Evolutionary conservation across 2,797 vertebrate genomes (phyloP), one percentile per base, ranked within the genome.

Genomic region (Hipposideros larvatus): DNA sequence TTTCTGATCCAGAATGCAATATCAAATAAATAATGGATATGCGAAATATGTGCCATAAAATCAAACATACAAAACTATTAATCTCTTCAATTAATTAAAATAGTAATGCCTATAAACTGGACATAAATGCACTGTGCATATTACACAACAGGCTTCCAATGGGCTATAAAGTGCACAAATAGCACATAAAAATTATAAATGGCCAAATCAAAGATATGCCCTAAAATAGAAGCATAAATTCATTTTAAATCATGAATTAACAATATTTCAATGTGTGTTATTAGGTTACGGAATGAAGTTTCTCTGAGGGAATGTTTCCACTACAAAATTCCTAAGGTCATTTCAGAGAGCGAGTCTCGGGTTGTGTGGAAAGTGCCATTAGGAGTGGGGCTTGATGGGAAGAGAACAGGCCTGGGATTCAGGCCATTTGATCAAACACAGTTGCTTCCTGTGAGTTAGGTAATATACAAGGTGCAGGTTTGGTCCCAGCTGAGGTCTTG

Each of bases 71-170:
- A 74, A 89, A 96, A 93, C 90, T 63, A 65, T 97, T 96, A 96
- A 87, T 84, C 84, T 97, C 86, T 83, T 94, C 84, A 83, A 86
- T 97, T 92, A 98, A 96, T 92, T 97, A 75, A 93, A 90, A 92
- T 48, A 95, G 80, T 41, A 82, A 57, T 55, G 73, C 57, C 75
- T 89, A 43, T 90, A 91, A 95, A 85, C 13, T 77, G 87, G 55
- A 48, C 48, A 74, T 94, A 90, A 97, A 78, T 61, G 57, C 51
- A 51, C 57, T n/a, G 51, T 82, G 63, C 21, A 53, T 31, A 37
- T 92, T 94, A 66, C 11, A 80, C 37, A 59, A 53, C 15, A 74
- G 22, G 31, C 13, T 95, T 48, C 63, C 75, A 57, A 26, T 26
- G 86, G 78, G 70, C 26, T 31, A 91, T 91, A 88, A 95, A 92